A percentile compares a stretch with the other conserved stretches of the same genome.
phyloP scores from a whole-genome alignment of 35 echinoderm and acorn worm genomes.

The Patiria miniata region DNA sequence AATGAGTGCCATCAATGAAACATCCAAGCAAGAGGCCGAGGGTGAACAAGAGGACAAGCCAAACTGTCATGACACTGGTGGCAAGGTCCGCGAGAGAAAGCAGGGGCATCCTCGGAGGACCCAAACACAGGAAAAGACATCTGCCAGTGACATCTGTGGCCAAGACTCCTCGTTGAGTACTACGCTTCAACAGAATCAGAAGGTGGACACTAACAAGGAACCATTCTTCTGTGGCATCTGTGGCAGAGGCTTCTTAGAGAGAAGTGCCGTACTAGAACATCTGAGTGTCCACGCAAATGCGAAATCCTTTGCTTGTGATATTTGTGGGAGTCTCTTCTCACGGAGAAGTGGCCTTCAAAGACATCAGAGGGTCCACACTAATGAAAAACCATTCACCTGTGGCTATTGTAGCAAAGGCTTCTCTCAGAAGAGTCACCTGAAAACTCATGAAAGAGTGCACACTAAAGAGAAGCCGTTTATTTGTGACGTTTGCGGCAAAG shows the following conservation, averaged over 20 bases:
- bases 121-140: no score
- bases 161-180: slow-evolving; percentile 53
- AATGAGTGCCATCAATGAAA: no score
- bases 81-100: no score
- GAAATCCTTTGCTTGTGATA: slow-evolving; percentile 33
- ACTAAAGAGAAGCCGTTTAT: slow-evolving; percentile 63
- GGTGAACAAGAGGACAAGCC: no score
- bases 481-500: slow-evolving; percentile 60
- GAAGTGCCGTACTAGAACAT: slow-evolving; percentile 31
- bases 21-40: no score
- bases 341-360: slow-evolving; percentile 35
- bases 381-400: slow-evolving; percentile 65
- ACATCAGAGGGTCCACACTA: slow-evolving; percentile 65
- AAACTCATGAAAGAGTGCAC: slow-evolving; percentile 63
- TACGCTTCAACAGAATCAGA: slow-evolving; percentile 52
- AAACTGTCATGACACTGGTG: no score
- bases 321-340: slow-evolving; percentile 59
- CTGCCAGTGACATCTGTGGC: slow-evolving; percentile 55
- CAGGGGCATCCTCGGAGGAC: no score
- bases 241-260: slow-evolving; percentile 48
- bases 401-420: slow-evolving; percentile 64
- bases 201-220: slow-evolving; percentile 62
- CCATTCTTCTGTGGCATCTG: slow-evolving; percentile 66
- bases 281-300: slow-evolving; percentile 24
- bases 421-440: slow-evolving; percentile 52